Base-by-base conservation (phyloP, 2,113 vertebrate genomes). In the Pomatostomus ruficeps region DNA sequence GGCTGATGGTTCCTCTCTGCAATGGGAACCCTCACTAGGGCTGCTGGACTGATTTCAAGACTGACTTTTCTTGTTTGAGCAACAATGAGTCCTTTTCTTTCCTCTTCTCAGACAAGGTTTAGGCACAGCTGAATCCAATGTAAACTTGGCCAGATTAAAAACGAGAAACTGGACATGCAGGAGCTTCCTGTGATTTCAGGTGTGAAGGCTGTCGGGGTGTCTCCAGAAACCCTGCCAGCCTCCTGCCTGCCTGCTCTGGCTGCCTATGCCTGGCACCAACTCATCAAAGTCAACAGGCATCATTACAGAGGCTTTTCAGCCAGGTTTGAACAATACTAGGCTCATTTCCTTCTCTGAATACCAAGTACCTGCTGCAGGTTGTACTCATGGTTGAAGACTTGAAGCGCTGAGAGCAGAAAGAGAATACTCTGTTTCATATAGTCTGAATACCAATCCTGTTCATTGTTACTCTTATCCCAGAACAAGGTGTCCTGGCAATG, bases 331-430 rank as follows among this genome's bases (percentile, higher is more conserved):
- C 36, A 54, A 33, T 14, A 35, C 2, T 12, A 67, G 52, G 17
- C 25, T 63, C 55, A 51, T 38, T 49, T 66, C 17, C 28, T 43
- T 48, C 72, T 83, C 42, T 51, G 33, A 65, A 42, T 18, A 33
- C 11, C 45, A 52, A 55, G 6, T 54, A 33, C 45, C 49, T 43
- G 8, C 68, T 84, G 33, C 35, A 38, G 9, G 25, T 33, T 48
- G n/a, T 29, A 45, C 8, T 84, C 49, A 14, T 29, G 6, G 22
- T 57, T 57, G 43, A 88, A 67, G 16, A 87, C 10, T 17, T 46
- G 49, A 85, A 85, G 29, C 0, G 0, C 59, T 49, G 33, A 59
- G 28, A 15, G 7, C 2, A 2, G 51, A 68, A 63, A 15, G n/a
- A 24, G 28, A 48, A 36, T n/a, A 36, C 4, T 58, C 25, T 68